Conservation (phyloP, 2,113 vertebrate species). For the Misgurnus mizolepis region DNA sequence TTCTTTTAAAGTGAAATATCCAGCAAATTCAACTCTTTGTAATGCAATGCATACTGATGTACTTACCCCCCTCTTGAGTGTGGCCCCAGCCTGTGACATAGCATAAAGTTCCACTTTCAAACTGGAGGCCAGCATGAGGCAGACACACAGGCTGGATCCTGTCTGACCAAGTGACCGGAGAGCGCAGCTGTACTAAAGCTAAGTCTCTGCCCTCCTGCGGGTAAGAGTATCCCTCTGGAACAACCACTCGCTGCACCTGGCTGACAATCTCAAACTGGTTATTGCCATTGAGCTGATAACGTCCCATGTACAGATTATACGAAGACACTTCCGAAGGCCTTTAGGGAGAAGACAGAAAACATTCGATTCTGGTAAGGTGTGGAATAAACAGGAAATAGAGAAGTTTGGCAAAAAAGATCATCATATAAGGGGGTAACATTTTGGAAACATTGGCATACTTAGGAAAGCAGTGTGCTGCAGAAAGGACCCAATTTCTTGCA, state of each 20-base stretch:
- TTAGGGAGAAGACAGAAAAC: neutral
- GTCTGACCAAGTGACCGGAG: conserved; percentile 58
- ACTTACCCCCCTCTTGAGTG: conserved; percentile 55
- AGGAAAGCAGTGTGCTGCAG: conserved; percentile 71
- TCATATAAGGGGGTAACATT: neutral
- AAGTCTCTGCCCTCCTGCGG: conserved; percentile 70
- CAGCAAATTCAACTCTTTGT: too few relatives aligned
- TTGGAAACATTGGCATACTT: conserved; percentile 39
- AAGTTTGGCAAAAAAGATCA: too few relatives aligned
- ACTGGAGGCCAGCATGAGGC: conserved; percentile 60
- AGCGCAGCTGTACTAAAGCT: conserved; percentile 66
- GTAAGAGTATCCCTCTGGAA: conserved; percentile 60
- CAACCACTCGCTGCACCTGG: conserved; percentile 45
- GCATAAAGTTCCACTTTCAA: conserved; percentile 69
- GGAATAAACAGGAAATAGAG: too few relatives aligned
- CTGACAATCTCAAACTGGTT: conserved; percentile 41
- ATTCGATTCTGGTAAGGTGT: neutral
- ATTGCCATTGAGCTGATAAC: conserved; percentile 37
- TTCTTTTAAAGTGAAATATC: too few relatives aligned
- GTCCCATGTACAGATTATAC: conserved; percentile 49
- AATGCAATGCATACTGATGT: too few relatives aligned
- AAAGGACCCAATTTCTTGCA: conserved; percentile 70
- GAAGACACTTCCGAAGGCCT: conserved; percentile 40
- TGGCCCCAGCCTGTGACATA: conserved; percentile 80
- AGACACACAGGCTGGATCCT: conserved; percentile 74